Base-by-base conservation (phyloP, 2,797 vertebrate genomes). In the Sebastes melanostomus region DNA sequence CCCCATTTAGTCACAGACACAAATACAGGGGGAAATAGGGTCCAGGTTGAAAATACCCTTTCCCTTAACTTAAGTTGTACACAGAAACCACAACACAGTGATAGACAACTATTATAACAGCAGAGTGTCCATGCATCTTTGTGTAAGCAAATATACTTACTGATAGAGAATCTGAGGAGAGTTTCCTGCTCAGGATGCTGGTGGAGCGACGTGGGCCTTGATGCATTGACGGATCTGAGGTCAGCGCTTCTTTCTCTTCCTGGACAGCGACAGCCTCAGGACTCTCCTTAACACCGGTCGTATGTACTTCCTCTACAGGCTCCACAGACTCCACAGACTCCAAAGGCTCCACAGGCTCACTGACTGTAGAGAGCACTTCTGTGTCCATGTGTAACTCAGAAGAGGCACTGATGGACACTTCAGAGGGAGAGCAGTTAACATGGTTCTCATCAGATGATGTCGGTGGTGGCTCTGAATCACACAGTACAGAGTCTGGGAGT, bases 101-200 rank as follows among this genome's bases (percentile, higher is more conserved):
- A 46, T 42, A 20, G 10, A 67, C 11, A 65, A 5, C 6, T 66
- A 72, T 32, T 22, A 8, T 8, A 14, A 24, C 58, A 54, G 24
- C 6, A 55, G 55, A 59, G 6, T 18, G 18, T 34, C n/a, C 4
- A 13, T 56, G 24, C 12, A 3, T 56, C 13, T 34, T 11, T 42
- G 27, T 38, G 13, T 74, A 13, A 34, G 14, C 1, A 42, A 8
- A 46, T 4, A 25, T 13, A 94, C 93, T 94, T 74, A 95, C 94
- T 3, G 85, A 65, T 0, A 95, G 60, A 30, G 89, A 94, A 22
- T 94, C 92, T 5, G 93, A 1, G 27, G 86, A 72, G 71, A 78
- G 63, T 85, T 79, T 78, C 38, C 82, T 88, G 90, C 89, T 92
- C 46, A 92, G 52, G 32, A 85, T 34, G 62, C 90, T 94, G 8